Conservation (phyloP, 92 coral and sea anemone species). For the Galaxea fascicularis region DNA sequence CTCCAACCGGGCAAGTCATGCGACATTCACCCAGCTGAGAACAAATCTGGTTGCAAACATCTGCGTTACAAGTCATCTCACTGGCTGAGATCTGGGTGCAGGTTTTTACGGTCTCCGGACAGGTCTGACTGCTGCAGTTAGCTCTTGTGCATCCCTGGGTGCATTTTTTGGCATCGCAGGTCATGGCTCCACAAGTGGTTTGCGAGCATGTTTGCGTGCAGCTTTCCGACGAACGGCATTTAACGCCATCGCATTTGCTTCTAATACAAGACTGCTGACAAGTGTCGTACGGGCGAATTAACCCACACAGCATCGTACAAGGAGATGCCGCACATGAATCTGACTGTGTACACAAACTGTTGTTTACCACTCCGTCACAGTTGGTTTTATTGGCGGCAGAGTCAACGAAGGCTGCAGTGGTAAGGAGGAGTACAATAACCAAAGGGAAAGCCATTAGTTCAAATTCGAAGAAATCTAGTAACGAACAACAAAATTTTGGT, state of each 20-base stretch:
- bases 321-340: not conserved
- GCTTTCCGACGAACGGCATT: not conserved
- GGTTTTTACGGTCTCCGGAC: not conserved
- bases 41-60: slow-evolving; percentile 36
- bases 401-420: not conserved
- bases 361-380: not conserved
- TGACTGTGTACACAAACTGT: not conserved
- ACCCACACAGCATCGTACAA: slow-evolving; percentile 15
- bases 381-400: not conserved
- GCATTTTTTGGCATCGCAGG: slow-evolving; percentile 10
- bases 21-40: slow-evolving; percentile 14
- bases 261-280: not conserved
- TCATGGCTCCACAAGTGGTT: not conserved
- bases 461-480: not conserved
- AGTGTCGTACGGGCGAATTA: not conserved
- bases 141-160: not conserved
- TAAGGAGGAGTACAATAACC: not conserved
- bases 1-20: not conserved
- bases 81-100: not conserved
- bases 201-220: not conserved
- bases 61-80: slow-evolving; percentile 21
- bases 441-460: not conserved
- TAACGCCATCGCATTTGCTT: not conserved
- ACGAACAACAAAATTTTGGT: not conserved
- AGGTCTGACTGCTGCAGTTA: not conserved